phyloP scores from a whole-genome alignment of 2,888 invertebrate species.

The Scaptomyza cyrtandrae region DNA sequence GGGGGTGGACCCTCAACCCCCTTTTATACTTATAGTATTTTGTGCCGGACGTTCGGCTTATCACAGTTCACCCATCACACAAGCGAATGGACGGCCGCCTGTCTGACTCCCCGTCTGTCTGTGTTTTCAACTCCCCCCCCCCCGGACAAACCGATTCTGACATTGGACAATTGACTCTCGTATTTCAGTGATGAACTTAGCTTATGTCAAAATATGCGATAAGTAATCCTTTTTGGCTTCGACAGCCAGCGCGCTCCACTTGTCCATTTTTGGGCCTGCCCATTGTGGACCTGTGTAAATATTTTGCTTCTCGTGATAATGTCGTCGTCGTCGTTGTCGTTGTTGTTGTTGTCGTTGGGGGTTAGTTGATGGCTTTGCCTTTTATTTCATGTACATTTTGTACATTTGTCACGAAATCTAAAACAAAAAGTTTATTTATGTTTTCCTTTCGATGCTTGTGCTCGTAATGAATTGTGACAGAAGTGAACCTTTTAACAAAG shows the following conservation, averaged over 20 bases:
- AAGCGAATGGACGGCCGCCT: slow-evolving; percentile 15
- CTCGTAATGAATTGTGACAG: slow-evolving; percentile 73
- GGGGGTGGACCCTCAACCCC: slow-evolving; percentile 18
- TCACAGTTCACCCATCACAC: slow-evolving; percentile 79
- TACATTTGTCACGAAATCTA: slow-evolving; percentile 77
- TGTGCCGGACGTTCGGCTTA: slow-evolving; percentile 64
- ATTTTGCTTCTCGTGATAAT: slow-evolving; percentile 75
- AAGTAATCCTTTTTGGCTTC: slow-evolving; percentile 82
- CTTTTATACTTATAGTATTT: not conserved
- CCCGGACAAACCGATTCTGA: slow-evolving; percentile 24
- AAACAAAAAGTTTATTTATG: slow-evolving; percentile 73
- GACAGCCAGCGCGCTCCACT: slow-evolving; percentile 43
- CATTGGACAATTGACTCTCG: slow-evolving; percentile 76
- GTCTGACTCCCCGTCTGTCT: slow-evolving; percentile 11
- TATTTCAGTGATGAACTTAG: slow-evolving; percentile 82
- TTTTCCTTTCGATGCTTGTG: slow-evolving; percentile 49
- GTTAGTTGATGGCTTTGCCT: slow-evolving; percentile 52
- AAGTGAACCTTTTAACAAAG: slow-evolving; percentile 10
- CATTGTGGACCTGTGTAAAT: slow-evolving; percentile 66
- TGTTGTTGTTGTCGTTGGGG: slow-evolving; percentile 3
- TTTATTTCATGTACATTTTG: slow-evolving; percentile 52
- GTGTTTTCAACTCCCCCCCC: slow-evolving; percentile 50
- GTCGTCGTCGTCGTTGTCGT: slow-evolving; percentile 42
- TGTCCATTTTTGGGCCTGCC: slow-evolving; percentile 19
- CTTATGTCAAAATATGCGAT: slow-evolving; percentile 83